Evolutionary conservation across 2,113 vertebrate genomes (phyloP).

Genomic region (Speoplatyrhinus poulsoni): DNA sequence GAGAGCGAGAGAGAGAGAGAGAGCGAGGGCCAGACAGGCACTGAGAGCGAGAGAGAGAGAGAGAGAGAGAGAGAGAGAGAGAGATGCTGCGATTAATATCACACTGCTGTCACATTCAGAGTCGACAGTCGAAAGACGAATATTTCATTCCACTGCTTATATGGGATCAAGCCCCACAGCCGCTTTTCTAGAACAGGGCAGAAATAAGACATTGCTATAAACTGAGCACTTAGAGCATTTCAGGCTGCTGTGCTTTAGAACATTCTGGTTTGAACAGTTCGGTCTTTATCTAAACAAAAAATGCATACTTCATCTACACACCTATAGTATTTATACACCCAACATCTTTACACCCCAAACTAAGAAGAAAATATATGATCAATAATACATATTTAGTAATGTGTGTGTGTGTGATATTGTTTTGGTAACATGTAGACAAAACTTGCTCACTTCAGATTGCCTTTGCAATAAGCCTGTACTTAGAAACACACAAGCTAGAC

Average conservation of each 20-base stretch:
- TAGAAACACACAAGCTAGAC: constrained; percentile 63
- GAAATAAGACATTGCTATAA: background rate
- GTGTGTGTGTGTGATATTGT: background rate
- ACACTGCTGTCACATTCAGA: constrained; percentile 12
- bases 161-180: background rate
- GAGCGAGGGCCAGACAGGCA: background rate
- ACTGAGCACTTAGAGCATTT: background rate
- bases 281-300: background rate
- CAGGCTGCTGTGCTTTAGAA: background rate
- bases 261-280: background rate
- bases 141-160: background rate
- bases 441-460: constrained; percentile 33
- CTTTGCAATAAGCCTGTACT: constrained; percentile 18
- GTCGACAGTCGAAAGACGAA: background rate
- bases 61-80: constrained; percentile 5
- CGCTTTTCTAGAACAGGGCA: background rate
- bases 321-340: no score
- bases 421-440: no score
- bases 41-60: constrained; percentile 9
- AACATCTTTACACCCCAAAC: no score
- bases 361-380: no score
- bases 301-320: no score
- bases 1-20: no score
- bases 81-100: background rate
- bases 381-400: no score